These are phyloP conservation scores for Brachionus plicatilis DNA, from an alignment of 1,140 invertebrate species.

Conservation along the genomic window DNA sequence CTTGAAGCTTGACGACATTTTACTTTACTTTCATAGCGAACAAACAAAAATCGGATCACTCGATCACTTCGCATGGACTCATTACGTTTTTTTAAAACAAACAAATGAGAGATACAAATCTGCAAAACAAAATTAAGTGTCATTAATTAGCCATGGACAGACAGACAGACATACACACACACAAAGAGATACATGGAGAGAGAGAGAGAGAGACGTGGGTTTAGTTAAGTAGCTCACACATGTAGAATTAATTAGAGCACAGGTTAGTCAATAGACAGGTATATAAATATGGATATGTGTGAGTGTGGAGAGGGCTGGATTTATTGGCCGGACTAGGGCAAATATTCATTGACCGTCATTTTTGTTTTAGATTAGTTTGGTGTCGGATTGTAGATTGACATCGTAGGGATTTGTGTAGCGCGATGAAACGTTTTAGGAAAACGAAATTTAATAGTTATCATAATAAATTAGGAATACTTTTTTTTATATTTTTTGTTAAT, in stretches of 20 bases:
- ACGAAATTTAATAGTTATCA: conserved; percentile 18
- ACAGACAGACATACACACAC: no score
- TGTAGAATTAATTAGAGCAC: background rate
- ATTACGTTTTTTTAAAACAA: background rate
- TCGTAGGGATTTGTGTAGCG: background rate
- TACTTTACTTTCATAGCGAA: background rate
- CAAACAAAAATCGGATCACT: background rate
- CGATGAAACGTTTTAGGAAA: background rate
- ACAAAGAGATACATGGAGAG: no score
- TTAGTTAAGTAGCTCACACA: background rate
- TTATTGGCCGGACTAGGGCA: background rate
- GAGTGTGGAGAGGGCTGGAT: background rate
- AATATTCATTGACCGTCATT: background rate
- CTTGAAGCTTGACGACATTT: background rate
- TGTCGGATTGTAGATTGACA: background rate
- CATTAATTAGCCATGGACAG: background rate
- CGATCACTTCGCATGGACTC: background rate
- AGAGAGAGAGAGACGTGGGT: background rate
- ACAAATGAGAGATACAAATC: background rate
- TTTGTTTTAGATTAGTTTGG: background rate
- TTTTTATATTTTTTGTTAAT: background rate
- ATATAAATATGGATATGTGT: background rate
- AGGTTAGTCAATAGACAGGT: background rate
- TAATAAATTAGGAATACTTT: conserved; percentile 11
- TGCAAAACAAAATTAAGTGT: background rate